Evolutionary conservation across 2,888 invertebrate genomes (phyloP).

Genomic region (Sycophila texana): DNA sequence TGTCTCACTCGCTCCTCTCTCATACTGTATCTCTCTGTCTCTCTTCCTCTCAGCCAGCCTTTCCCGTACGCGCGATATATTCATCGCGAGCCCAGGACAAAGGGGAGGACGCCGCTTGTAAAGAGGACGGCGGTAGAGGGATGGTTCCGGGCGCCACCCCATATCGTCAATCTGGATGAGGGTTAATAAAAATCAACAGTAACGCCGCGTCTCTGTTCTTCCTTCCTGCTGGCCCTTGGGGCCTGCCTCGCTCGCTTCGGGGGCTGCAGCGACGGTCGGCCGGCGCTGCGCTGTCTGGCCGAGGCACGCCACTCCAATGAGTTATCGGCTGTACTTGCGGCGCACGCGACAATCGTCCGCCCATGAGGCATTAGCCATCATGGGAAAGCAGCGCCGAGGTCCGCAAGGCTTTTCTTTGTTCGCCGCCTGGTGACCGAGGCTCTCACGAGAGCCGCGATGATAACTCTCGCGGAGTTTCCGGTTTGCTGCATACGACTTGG

Average conservation of each 20-base stretch:
- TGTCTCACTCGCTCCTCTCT: slow-evolving; percentile 19
- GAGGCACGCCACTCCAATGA: slow-evolving; percentile 3
- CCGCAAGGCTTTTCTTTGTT: slow-evolving; percentile 20
- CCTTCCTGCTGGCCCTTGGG: neutral
- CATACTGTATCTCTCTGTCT: too few species aligned
- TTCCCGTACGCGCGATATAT: slow-evolving; percentile 59
- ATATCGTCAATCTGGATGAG: slow-evolving; percentile 57
- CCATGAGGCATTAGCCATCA: slow-evolving; percentile 14
- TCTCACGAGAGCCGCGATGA: neutral
- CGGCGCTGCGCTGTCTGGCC: neutral
- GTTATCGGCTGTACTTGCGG: slow-evolving; percentile 31
- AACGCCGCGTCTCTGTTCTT: slow-evolving; percentile 5
- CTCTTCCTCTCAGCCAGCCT: neutral
- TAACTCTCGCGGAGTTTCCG: too few species aligned
- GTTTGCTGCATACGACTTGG: too few species aligned
- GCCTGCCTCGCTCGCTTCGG: neutral
- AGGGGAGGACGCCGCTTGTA: slow-evolving; percentile 64
- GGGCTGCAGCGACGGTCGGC: slow-evolving; percentile 3
- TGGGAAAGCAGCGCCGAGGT: slow-evolving; percentile 20
- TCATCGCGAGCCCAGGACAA: slow-evolving; percentile 63
- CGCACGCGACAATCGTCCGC: slow-evolving; percentile 38
- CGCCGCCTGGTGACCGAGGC: neutral
- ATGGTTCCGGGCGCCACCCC: slow-evolving; percentile 47
- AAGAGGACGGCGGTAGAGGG: slow-evolving; percentile 59
- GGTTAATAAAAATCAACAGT: slow-evolving; percentile 64